phyloP scores from a whole-genome alignment of 2,888 invertebrate species.

The Nemoura dubitans region DNA sequence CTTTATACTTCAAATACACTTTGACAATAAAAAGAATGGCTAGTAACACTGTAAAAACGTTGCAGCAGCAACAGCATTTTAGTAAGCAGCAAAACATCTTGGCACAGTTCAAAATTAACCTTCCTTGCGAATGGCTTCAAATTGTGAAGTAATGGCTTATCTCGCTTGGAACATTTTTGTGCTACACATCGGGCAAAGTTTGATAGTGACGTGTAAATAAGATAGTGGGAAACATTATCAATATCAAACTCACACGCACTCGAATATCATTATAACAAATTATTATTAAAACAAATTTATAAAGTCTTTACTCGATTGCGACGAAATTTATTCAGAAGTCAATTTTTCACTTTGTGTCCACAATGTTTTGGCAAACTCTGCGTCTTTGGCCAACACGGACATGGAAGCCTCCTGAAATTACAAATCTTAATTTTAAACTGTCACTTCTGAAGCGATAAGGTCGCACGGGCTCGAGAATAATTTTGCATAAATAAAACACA shows the following conservation, averaged over 20 bases:
- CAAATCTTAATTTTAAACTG: neutral
- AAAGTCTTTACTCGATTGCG: neutral
- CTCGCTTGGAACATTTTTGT: too few species aligned
- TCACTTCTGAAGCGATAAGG: neutral
- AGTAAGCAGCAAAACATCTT: neutral
- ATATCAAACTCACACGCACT: too few species aligned
- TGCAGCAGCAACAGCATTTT: conserved; percentile 16
- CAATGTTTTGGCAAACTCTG: conserved; percentile 43
- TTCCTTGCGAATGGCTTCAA: neutral
- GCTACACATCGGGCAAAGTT: neutral
- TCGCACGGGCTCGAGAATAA: too few species aligned
- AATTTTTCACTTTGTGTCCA: conserved; percentile 57
- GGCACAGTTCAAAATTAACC: neutral
- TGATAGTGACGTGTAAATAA: neutral
- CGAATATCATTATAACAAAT: too few species aligned
- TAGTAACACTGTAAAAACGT: neutral
- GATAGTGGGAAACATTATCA: too few species aligned
- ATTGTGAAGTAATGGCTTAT: neutral
- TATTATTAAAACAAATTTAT: too few species aligned
- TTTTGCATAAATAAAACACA: too few species aligned
- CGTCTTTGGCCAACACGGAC: conserved; percentile 41
- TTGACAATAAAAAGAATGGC: neutral
- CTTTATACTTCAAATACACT: conserved; percentile 51
- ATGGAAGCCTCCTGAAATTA: conserved; percentile 31
- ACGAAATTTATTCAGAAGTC: conserved; percentile 33